These are phyloP conservation scores for Siphonodentalium dalli DNA, from an alignment of 2,888 invertebrate genomes.

Conservation along the genomic window DNA sequence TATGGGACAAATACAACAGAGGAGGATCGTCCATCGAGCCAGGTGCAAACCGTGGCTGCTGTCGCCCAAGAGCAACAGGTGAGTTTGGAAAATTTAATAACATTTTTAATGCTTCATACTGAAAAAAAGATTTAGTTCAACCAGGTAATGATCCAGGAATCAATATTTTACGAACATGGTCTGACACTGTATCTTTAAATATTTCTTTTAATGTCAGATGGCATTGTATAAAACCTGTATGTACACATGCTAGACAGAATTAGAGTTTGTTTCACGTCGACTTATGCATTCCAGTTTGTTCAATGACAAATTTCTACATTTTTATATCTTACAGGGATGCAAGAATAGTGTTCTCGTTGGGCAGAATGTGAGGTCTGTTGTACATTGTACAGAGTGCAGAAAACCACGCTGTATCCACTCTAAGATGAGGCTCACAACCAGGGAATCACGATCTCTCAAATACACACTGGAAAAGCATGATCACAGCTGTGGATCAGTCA, in stretches of 20 bases:
- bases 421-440: constrained; percentile 15
- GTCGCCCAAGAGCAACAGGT: constrained; percentile 28
- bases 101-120: too few relatives aligned
- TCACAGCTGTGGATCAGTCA: constrained; percentile 18
- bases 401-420: constrained; percentile 26
- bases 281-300: too few relatives aligned
- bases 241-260: too few relatives aligned
- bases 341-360: constrained; percentile 12
- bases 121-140: neutral
- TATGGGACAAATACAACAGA: constrained; percentile 19
- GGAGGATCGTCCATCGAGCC: constrained; percentile 15
- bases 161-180: too few relatives aligned
- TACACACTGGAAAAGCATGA: constrained; percentile 16
- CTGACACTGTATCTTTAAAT: too few relatives aligned
- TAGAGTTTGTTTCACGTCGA: too few relatives aligned
- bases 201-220: too few relatives aligned
- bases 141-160: too few relatives aligned
- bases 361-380: constrained; percentile 19
- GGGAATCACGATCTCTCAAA: constrained; percentile 14
- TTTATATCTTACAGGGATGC: constrained; percentile 15
- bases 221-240: too few relatives aligned
- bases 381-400: constrained; percentile 17
- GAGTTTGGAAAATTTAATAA: neutral
- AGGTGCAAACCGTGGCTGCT: constrained; percentile 6
- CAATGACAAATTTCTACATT: too few relatives aligned